These are phyloP conservation scores for Mya arenaria DNA, from an alignment of 1,140 invertebrate species.

Conservation along the genomic window DNA sequence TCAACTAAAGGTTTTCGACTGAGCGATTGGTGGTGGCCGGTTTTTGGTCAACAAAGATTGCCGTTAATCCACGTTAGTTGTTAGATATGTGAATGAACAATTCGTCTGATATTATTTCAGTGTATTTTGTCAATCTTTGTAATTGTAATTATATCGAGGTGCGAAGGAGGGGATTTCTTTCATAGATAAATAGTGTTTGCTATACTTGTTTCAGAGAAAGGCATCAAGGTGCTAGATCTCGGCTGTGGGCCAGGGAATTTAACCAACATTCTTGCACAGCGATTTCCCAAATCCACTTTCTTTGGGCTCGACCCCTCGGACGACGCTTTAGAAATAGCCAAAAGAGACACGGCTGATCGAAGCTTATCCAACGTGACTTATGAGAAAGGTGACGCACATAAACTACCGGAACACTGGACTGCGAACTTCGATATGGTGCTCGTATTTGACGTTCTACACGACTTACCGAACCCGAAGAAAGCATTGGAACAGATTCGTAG, in stretches of 20 bases:
- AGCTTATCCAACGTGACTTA: constrained; percentile 56
- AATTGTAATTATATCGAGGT: too few relatives aligned
- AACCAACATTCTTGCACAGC: constrained; percentile 35
- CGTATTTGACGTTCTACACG: constrained; percentile 59
- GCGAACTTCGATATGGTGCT: constrained; percentile 59
- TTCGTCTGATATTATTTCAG: too few relatives aligned
- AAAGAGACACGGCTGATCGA: not conserved
- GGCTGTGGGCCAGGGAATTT: constrained; percentile 56
- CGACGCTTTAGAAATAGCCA: constrained; percentile 7
- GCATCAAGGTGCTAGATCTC: constrained; percentile 57
- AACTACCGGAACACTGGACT: constrained; percentile 48
- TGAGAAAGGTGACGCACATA: constrained; percentile 32
- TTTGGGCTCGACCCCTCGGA: constrained; percentile 39
- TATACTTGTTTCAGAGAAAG: constrained; percentile 36
- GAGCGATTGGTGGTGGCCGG: too few relatives aligned
- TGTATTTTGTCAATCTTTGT: too few relatives aligned
- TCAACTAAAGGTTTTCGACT: too few relatives aligned
- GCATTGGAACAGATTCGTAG: constrained; percentile 48
- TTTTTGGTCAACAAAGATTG: too few relatives aligned
- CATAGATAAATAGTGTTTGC: too few relatives aligned
- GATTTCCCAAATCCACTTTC: constrained; percentile 59
- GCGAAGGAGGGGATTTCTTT: too few relatives aligned
- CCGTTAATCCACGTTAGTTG: too few relatives aligned
- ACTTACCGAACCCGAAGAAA: constrained; percentile 59
- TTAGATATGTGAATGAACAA: too few relatives aligned